Conservation (phyloP, 1,140 invertebrate genomes). For the Scaptomyza pallida region DNA sequence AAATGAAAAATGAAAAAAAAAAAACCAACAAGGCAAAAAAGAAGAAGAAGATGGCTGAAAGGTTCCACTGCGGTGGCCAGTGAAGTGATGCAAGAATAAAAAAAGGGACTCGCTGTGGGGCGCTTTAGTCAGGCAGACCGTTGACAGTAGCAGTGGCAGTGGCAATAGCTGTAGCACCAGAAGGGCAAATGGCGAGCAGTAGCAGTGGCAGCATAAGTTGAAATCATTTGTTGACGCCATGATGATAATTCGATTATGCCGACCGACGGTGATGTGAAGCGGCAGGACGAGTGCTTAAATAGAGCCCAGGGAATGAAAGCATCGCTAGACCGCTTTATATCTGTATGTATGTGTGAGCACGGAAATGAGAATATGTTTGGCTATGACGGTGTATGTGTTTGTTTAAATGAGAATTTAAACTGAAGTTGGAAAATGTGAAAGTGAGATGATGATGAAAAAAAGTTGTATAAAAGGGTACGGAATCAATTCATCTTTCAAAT, state of each 20-base stretch:
- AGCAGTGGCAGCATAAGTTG: slow-evolving; percentile 54
- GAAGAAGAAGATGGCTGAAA: slow-evolving; percentile 35
- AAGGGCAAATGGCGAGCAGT: slow-evolving; percentile 13
- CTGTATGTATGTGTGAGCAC: not conserved
- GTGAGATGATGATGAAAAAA: slow-evolving; percentile 3
- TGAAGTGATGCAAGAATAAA: slow-evolving; percentile 69
- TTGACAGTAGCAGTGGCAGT: slow-evolving; percentile 37
- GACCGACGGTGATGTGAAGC: slow-evolving; percentile 40
- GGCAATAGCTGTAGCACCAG: no score
- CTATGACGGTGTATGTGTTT: not conserved
- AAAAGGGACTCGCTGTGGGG: slow-evolving; percentile 59
- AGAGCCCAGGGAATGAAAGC: slow-evolving; percentile 16
- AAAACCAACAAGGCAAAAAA: slow-evolving; percentile 12
- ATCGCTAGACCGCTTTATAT: not conserved
- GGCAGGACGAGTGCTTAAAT: slow-evolving; percentile 27
- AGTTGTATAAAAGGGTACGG: not conserved
- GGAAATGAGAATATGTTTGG: slow-evolving; percentile 17
- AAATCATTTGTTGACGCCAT: slow-evolving; percentile 82
- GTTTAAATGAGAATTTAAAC: slow-evolving; percentile 4
- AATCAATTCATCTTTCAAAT: slow-evolving; percentile 16
- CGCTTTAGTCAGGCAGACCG: slow-evolving; percentile 23
- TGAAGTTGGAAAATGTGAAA: slow-evolving; percentile 4
- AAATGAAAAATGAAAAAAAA: slow-evolving; percentile 23
- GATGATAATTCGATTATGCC: slow-evolving; percentile 80
- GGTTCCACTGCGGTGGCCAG: slow-evolving; percentile 47